Conservation (phyloP, 1,140 invertebrate species). For the Pseudomyrmex pallidus region DNA sequence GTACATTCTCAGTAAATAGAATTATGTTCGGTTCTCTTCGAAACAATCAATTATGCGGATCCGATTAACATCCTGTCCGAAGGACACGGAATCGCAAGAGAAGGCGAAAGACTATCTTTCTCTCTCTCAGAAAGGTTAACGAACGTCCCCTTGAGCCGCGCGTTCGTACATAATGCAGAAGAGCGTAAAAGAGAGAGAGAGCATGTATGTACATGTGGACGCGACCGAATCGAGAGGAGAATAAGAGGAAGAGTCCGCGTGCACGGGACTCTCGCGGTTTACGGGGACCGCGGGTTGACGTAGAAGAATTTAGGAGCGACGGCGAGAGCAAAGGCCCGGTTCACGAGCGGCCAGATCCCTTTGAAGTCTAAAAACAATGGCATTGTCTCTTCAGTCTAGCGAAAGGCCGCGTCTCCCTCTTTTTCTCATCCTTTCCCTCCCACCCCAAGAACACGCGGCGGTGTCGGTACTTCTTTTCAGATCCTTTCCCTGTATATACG, state of each 20-base stretch:
- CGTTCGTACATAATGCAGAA: slow-evolving; percentile 75
- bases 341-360: slow-evolving; percentile 82
- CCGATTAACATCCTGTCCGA: slow-evolving; percentile 56
- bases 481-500: slow-evolving; percentile 68
- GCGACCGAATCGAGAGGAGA: slow-evolving; percentile 41
- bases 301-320: slow-evolving; percentile 86
- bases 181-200: slow-evolving; percentile 49
- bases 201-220: slow-evolving; percentile 42
- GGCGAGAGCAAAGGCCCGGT: slow-evolving; percentile 83
- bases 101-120: slow-evolving; percentile 49
- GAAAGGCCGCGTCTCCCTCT: slow-evolving; percentile 75
- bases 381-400: slow-evolving; percentile 86
- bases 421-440: slow-evolving; percentile 61
- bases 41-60: slow-evolving; percentile 39
- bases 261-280: slow-evolving; percentile 66
- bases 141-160: slow-evolving; percentile 73
- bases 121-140: slow-evolving; percentile 71
- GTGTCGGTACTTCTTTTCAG: slow-evolving; percentile 65
- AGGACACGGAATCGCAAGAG: slow-evolving; percentile 17
- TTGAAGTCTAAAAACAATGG: slow-evolving; percentile 86
- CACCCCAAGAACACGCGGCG: slow-evolving; percentile 39
- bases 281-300: slow-evolving; percentile 76
- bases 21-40: slow-evolving; percentile 1
- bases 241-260: slow-evolving; percentile 23
- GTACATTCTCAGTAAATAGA: neutral